Evolutionary conservation across 2,888 invertebrate species (phyloP).

Genomic region (Lycophotia porphyrea): DNA sequence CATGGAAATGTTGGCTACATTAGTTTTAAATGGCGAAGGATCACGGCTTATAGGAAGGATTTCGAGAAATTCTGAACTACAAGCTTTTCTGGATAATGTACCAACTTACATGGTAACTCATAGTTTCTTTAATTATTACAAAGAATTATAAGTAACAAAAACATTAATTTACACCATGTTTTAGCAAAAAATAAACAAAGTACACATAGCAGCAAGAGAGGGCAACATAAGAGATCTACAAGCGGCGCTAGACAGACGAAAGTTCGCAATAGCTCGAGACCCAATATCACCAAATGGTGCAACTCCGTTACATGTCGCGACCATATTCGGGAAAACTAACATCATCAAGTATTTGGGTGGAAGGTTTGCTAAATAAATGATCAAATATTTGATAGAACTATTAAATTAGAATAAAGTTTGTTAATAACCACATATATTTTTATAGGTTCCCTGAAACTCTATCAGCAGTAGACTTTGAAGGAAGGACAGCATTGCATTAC

Average conservation of each 20-base stretch:
- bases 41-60: constrained; percentile 93
- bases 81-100: constrained; percentile 96
- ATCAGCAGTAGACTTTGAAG: constrained; percentile 94
- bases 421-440: neutral
- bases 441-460: constrained; percentile 96
- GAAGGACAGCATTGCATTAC: constrained; percentile 96
- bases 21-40: constrained; percentile 97
- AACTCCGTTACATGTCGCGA: constrained; percentile 96
- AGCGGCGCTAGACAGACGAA: constrained; percentile 95
- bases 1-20: constrained; percentile 96
- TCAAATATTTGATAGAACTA: neutral
- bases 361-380: constrained; percentile 69
- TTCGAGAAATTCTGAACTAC: constrained; percentile 94
- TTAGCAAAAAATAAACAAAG: constrained; percentile 96
- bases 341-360: constrained; percentile 92
- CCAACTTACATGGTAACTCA: constrained; percentile 95
- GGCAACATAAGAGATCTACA: constrained; percentile 96
- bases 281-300: constrained; percentile 95
- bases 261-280: constrained; percentile 97
- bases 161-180: constrained; percentile 50
- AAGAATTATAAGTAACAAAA: neutral
- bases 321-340: constrained; percentile 95
- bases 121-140: neutral
- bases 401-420: neutral
- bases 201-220: constrained; percentile 95